Percentiles rank a stretch among this genome's conserved stretches.
These are phyloP conservation scores for Dasysyrphus tricinctus DNA, from an alignment of 2,888 invertebrate genomes.

Conservation along the genomic window DNA sequence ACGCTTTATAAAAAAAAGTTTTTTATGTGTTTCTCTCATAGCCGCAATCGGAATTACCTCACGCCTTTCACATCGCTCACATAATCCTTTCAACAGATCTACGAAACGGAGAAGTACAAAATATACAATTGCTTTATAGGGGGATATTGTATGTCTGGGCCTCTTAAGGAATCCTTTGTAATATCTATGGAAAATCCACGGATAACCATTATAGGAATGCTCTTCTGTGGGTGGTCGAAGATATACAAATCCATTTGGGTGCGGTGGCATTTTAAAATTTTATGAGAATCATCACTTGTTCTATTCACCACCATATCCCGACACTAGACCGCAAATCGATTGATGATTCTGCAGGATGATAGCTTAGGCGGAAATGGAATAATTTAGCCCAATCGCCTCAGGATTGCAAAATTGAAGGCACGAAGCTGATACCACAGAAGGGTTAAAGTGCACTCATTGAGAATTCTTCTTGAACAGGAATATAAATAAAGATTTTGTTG, in stretches of 20 bases:
- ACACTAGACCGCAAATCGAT: constrained; percentile 69
- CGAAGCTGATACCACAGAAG: constrained; percentile 24
- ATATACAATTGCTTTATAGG: constrained; percentile 54
- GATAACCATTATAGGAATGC: constrained; percentile 60
- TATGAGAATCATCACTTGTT: constrained; percentile 75
- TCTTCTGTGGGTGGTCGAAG: constrained; percentile 54
- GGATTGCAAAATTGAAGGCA: constrained; percentile 34
- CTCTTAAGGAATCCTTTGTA: constrained; percentile 49
- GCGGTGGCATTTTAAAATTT: constrained; percentile 66
- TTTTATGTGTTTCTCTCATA: constrained; percentile 18
- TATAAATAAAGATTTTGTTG: constrained; percentile 9
- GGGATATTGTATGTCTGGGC: constrained; percentile 39
- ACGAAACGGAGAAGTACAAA: constrained; percentile 45
- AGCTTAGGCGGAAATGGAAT: constrained; percentile 51
- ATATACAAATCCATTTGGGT: constrained; percentile 47
- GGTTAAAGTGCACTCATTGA: constrained; percentile 14
- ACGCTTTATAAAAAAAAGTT: constrained; percentile 30
- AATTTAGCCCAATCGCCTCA: constrained; percentile 49
- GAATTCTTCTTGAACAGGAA: neutral
- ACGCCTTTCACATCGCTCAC: constrained; percentile 59
- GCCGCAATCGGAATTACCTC: constrained; percentile 62
- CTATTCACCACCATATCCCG: constrained; percentile 64
- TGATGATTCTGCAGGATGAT: constrained; percentile 66
- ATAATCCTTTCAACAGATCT: constrained; percentile 74
- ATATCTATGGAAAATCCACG: constrained; percentile 59